A percentile compares a stretch with the other conserved stretches of the same genome.
Conservation (phyloP, 2,113 vertebrate genomes). For the Bos indicus region DNA sequence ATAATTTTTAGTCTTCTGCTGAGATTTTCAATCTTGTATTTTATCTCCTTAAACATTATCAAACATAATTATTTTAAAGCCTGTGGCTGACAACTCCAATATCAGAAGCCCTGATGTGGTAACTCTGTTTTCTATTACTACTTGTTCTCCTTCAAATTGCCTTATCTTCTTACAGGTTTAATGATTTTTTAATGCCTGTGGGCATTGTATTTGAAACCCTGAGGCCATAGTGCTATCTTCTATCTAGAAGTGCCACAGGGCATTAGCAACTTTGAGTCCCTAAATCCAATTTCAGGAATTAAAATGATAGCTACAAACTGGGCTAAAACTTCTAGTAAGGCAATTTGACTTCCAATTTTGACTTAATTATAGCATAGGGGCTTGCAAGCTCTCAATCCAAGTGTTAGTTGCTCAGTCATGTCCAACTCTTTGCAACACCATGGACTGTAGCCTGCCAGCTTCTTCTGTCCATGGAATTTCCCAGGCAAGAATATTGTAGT, state of each 20-base stretch:
- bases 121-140: not conserved
- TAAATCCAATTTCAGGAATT: not conserved
- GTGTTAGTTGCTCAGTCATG: not conserved
- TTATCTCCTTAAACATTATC: not conserved
- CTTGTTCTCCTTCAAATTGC: not conserved
- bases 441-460: not conserved
- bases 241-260: not conserved
- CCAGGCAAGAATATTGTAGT: not conserved
- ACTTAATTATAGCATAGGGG: not conserved
- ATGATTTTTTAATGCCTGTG: not conserved
- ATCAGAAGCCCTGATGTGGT: not conserved
- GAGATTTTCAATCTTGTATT: not conserved
- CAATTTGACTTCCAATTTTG: not conserved
- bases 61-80: not conserved
- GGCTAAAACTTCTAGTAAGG: not conserved
- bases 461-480: not conserved
- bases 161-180: not conserved
- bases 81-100: not conserved
- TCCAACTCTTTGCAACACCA: not conserved
- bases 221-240: not conserved
- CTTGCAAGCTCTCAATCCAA: not conserved
- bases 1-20: not conserved
- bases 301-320: not conserved
- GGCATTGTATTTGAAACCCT: not conserved
- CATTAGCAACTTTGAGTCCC: not conserved